Evolutionary conservation across 2,113 vertebrate genomes (phyloP).

Genomic region (Copsychus sechellarum): DNA sequence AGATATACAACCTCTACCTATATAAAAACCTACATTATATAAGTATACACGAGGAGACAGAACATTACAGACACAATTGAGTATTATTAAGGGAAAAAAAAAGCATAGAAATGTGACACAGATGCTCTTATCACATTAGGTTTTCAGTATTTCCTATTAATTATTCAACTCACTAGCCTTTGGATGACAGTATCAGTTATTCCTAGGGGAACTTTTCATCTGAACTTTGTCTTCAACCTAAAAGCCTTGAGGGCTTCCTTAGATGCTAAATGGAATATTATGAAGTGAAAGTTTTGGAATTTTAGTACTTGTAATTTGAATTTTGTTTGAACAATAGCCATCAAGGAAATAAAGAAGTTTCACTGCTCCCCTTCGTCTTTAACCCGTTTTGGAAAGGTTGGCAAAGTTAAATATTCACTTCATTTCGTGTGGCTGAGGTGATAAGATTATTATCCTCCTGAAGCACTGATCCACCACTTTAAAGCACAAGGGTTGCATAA

Average conservation of each 20-base stretch:
- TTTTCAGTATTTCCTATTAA: conserved; percentile 27
- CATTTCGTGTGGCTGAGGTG: background rate
- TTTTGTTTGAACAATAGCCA: background rate
- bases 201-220: background rate
- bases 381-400: background rate
- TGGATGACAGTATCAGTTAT: background rate
- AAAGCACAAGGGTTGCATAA: background rate
- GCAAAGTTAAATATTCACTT: background rate
- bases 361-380: background rate
- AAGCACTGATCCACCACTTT: background rate
- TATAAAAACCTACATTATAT: background rate
- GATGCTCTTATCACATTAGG: background rate
- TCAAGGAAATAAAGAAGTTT: background rate
- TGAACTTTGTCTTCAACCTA: conserved; percentile 31
- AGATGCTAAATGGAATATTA: background rate
- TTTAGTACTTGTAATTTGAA: background rate
- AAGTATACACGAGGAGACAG: background rate
- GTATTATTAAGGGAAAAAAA: background rate
- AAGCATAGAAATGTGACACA: background rate
- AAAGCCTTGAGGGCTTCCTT: conserved; percentile 15
- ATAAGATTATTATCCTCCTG: background rate
- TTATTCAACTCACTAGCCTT: conserved; percentile 15
- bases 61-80: background rate
- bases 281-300: background rate
- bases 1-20: no score